Percentiles rank a stretch among this genome's conserved stretches.
These are phyloP conservation scores for Parthenolecanium corni DNA, from an alignment of 2,888 invertebrate genomes.

Conservation along the genomic window DNA sequence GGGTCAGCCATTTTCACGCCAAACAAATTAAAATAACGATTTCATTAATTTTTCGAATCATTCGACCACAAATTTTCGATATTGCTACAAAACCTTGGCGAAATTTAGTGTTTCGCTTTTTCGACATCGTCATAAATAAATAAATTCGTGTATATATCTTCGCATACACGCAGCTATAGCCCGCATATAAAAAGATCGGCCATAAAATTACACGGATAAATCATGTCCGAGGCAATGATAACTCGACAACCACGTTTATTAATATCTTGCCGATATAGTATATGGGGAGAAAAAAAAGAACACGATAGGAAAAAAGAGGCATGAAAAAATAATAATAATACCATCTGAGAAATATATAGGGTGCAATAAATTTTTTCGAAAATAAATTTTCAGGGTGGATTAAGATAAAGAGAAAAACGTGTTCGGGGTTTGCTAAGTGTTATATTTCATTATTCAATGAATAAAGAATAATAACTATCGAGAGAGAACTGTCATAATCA, in stretches of 20 bases:
- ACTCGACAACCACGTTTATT: conserved; percentile 27
- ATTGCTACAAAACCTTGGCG: too few relatives aligned
- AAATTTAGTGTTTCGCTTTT: neutral
- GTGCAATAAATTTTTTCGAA: conserved; percentile 24
- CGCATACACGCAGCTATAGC: neutral
- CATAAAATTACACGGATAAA: conserved; percentile 27
- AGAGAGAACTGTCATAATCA: conserved; percentile 23
- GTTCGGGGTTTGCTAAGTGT: conserved; percentile 18
- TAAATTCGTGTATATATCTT: conserved; percentile 9
- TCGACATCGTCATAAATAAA: conserved; percentile 22
- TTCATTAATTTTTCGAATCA: too few relatives aligned
- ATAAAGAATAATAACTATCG: conserved; percentile 20
- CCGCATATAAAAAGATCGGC: conserved; percentile 24
- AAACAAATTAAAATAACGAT: too few relatives aligned
- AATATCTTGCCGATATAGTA: conserved; percentile 26
- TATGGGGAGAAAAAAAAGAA: neutral
- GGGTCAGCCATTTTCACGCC: too few relatives aligned
- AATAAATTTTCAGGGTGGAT: conserved; percentile 27
- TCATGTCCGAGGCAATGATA: conserved; percentile 26
- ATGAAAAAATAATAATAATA: too few relatives aligned
- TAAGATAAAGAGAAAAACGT: conserved; percentile 20
- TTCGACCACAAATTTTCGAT: too few relatives aligned
- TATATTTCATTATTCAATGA: conserved; percentile 25
- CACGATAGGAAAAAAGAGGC: too few relatives aligned
- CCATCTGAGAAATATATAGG: conserved; percentile 13